Evolutionary conservation across 1,140 invertebrate genomes (phyloP).

Genomic region (Caenorhabditis brenneri): DNA sequence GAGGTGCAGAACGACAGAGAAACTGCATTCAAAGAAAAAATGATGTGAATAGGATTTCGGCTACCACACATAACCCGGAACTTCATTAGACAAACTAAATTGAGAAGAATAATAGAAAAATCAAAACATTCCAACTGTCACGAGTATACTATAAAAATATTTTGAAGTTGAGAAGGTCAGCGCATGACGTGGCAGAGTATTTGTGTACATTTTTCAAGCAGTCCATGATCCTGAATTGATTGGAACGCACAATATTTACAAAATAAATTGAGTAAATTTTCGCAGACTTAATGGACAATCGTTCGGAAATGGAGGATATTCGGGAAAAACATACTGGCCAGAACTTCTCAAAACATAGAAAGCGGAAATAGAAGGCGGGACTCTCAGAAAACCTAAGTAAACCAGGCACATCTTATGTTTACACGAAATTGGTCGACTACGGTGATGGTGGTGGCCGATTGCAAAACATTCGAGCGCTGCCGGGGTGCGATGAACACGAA

Average conservation of each 20-base stretch:
- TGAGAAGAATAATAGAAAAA: not conserved
- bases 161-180: not conserved
- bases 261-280: too few relatives aligned
- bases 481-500: conserved; percentile 13
- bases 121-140: not conserved
- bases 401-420: conserved; percentile 23
- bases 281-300: too few relatives aligned
- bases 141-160: conserved; percentile 8
- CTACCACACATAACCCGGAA: not conserved
- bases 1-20: too few relatives aligned
- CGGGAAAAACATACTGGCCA: not conserved
- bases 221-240: not conserved
- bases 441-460: conserved; percentile 27
- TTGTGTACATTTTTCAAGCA: conserved; percentile 1
- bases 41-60: not conserved
- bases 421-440: conserved; percentile 29
- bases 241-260: not conserved
- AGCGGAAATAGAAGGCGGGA: not conserved
- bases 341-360: not conserved
- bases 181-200: not conserved
- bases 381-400: conserved; percentile 26
- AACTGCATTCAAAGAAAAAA: not conserved
- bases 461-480: conserved; percentile 34
- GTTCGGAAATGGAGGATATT: too few relatives aligned
- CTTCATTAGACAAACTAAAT: not conserved